Evolutionary conservation across 2,888 invertebrate species (phyloP).

Genomic region (Protodeltote pygarga): DNA sequence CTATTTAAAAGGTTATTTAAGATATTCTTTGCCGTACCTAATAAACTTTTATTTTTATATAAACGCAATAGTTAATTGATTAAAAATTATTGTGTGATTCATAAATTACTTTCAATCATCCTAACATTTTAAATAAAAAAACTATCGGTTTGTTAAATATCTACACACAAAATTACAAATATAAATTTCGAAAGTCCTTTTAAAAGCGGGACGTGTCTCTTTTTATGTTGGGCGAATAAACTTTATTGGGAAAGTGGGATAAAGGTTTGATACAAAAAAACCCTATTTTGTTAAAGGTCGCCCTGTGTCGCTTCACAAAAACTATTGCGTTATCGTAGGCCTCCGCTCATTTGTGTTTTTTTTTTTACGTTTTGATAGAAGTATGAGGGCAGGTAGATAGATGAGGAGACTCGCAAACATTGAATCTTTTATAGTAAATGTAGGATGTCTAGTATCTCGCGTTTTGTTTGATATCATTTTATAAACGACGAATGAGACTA

Average conservation of each 20-base stretch:
- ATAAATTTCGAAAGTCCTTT: conserved; percentile 35
- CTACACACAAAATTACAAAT: conserved; percentile 42
- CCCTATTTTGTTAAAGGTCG: conserved; percentile 79
- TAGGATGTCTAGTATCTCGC: background rate
- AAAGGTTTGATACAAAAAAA: conserved; percentile 81
- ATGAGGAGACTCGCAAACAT: conserved; percentile 75
- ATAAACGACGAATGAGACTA: conserved; percentile 11
- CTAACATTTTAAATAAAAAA: background rate
- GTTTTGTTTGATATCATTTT: conserved; percentile 24
- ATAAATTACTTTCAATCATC: too few relatives aligned
- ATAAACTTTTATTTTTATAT: too few relatives aligned
- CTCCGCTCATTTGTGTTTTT: conserved; percentile 78
- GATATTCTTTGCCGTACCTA: too few relatives aligned
- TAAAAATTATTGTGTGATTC: too few relatives aligned
- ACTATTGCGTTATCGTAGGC: conserved; percentile 73
- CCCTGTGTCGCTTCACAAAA: conserved; percentile 81
- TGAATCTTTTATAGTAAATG: conserved; percentile 45
- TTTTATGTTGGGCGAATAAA: conserved; percentile 77
- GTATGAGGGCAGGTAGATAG: conserved; percentile 82
- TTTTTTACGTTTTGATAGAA: conserved; percentile 77
- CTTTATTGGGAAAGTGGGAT: conserved; percentile 82
- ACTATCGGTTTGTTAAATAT: conserved; percentile 5
- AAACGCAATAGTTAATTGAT: too few relatives aligned
- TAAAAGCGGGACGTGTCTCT: conserved; percentile 42
- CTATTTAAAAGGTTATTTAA: too few relatives aligned